Base-by-base conservation (phyloP, 2,888 invertebrate genomes). In the Thereva nobilitata region DNA sequence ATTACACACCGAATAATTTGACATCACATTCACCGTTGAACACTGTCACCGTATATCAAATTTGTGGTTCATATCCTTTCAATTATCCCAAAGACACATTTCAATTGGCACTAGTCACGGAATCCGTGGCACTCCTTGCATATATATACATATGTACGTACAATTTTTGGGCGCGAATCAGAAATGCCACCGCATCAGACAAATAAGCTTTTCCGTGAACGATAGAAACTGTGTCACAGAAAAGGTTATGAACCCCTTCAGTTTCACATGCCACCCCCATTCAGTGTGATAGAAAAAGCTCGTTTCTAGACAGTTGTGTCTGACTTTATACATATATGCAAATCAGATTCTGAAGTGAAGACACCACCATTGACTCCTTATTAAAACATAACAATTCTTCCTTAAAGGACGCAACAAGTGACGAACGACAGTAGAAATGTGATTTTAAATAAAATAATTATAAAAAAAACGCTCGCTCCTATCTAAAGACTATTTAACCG, bases 341-440 rank as follows among this genome's bases (percentile, higher is more conserved):
- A 59, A 59, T 59, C 47, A 59, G 38, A 7, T 47, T 38, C 45
- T 47, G 35, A 45, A 45, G 7, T 45, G 37, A 45, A 57, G 45
- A 47, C 57, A 47, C 9, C n/a, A 35, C 57, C 23, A 37, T 6
- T 37, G 37, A 12, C 34, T 38, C 9, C 47, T 12, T 47, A 35
- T 47, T 10, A 59, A 23, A 23, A 2, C 23, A 59, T 35, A 59
- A 44, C 35, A n/a, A 9, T 54, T n/a, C 41, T 41, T 40, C 41
- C 23, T 55, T 55, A 9, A 47, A 59, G 47, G 42, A 59, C 56
- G 56, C 56, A 59, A 55, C 45, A 59, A 59, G 57, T 59, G 57
- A 35, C 47, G 34, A 59, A 23, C 23, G 23, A 23, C 23, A 23
- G 23, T 23, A 59, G 47, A 55, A 53, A 59, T 38, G 34, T 10